Conservation (phyloP, 2,113 vertebrate genomes). For the Passer montanus region DNA sequence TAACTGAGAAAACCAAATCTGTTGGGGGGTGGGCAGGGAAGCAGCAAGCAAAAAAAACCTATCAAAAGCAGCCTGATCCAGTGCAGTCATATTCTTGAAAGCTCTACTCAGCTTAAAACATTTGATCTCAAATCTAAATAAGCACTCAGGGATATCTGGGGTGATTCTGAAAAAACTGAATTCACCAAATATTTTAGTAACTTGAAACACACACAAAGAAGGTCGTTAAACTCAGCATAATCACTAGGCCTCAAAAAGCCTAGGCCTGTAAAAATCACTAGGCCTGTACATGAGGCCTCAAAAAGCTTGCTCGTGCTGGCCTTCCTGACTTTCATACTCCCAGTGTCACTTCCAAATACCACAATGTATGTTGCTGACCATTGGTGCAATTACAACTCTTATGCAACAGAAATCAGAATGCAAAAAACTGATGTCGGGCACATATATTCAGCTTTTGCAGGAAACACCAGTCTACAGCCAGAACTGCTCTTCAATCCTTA, state of each 20-base stretch:
- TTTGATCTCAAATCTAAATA: background rate
- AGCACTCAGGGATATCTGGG: background rate
- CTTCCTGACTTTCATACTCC: background rate
- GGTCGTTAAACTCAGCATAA: background rate
- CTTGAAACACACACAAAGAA: background rate
- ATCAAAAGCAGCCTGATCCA: background rate
- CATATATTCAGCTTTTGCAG: background rate
- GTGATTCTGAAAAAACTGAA: background rate
- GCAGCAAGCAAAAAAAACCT: background rate
- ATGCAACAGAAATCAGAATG: background rate
- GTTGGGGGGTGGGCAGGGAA: accelerated
- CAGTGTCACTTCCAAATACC: background rate
- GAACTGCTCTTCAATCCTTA: background rate
- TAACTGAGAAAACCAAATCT: background rate
- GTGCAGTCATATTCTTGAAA: background rate
- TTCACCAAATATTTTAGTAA: background rate
- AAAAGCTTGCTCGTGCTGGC: background rate
- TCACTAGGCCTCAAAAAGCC: background rate
- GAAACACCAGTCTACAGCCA: background rate
- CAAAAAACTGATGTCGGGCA: background rate
- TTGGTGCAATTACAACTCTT: background rate
- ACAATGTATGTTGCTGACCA: background rate
- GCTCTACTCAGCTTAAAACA: background rate
- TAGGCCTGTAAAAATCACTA: no score
- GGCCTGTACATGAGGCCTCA: background rate